These are phyloP conservation scores for Camarhynchus parvulus DNA, from an alignment of 2,113 vertebrate genomes.

Conservation along the genomic window DNA sequence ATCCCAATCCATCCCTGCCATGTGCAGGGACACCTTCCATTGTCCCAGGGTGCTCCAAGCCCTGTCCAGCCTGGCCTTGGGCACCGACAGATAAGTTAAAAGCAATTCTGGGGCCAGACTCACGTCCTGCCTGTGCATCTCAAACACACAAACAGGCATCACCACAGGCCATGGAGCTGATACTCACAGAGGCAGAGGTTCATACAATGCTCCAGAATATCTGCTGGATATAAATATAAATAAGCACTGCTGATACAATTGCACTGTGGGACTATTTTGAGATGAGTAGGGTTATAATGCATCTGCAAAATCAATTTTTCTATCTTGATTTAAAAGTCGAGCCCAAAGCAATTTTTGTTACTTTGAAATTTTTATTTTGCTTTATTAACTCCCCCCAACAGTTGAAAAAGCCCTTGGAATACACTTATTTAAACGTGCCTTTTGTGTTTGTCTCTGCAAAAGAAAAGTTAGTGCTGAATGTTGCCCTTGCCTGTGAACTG, in stretches of 20 bases:
- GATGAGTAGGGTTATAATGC: background rate
- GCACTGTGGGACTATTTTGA: background rate
- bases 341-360: background rate
- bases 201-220: background rate
- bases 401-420: background rate
- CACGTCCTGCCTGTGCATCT: fast-evolving
- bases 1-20: background rate
- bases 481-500: background rate
- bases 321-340: background rate
- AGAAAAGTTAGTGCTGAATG: background rate
- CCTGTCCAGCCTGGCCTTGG: background rate
- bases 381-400: background rate
- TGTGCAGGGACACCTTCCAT: background rate
- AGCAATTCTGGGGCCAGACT: background rate
- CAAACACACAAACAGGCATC: fast-evolving
- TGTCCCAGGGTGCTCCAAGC: fast-evolving
- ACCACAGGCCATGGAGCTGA: background rate
- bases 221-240: slow-evolving; percentile 3
- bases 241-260: background rate
- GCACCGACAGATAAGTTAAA: background rate
- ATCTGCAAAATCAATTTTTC: background rate
- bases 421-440: background rate
- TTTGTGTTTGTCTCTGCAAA: background rate
- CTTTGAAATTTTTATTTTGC: background rate
- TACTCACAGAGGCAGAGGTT: background rate